Conservation (phyloP, 2,888 invertebrate species). For the Tenthredo livida region DNA sequence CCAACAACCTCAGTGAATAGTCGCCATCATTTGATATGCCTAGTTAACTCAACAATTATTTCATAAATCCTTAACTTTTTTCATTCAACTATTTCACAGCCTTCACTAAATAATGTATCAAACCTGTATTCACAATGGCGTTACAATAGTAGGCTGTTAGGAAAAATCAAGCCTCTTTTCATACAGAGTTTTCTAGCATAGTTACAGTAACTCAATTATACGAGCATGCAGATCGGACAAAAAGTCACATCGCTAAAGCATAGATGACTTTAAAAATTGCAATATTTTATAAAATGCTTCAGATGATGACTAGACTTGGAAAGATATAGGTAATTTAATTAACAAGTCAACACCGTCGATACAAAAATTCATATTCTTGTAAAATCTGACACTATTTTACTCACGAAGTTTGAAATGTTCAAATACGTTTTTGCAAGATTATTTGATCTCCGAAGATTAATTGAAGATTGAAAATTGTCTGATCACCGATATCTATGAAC, state of each 20-base stretch:
- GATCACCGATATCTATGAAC: background rate
- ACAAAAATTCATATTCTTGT: background rate
- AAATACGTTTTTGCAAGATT: background rate
- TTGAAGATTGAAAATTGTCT: background rate
- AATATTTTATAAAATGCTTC: conserved; percentile 27
- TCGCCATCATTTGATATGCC: background rate
- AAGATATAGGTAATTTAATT: background rate
- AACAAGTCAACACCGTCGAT: background rate
- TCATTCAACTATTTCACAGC: background rate
- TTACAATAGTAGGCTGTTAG: background rate
- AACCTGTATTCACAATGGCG: background rate
- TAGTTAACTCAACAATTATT: background rate
- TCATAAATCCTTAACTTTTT: background rate
- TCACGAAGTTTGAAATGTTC: background rate
- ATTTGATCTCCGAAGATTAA: background rate
- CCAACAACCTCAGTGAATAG: background rate
- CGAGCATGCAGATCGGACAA: background rate
- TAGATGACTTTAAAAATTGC: conserved; percentile 7
- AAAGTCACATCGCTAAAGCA: background rate
- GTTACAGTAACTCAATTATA: background rate
- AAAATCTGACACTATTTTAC: background rate
- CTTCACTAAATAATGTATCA: background rate
- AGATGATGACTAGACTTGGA: background rate
- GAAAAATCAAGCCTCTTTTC: background rate
- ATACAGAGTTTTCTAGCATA: background rate